Evolutionary conservation across 2,113 vertebrate species (phyloP).

Genomic region (Porphyrio hochstetteri): DNA sequence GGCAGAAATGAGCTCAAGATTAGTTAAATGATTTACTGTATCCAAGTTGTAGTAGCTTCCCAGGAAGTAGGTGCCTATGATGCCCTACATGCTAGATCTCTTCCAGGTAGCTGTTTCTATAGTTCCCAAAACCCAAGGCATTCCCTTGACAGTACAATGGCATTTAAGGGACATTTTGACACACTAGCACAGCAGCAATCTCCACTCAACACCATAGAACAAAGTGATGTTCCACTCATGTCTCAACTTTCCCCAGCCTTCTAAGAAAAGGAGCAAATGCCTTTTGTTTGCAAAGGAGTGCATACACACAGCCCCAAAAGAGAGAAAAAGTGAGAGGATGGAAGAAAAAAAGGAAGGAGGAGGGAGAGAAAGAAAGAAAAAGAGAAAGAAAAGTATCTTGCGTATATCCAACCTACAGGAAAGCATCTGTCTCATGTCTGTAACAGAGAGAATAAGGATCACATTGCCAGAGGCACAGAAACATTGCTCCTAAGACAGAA

Average conservation of each 20-base stretch:
- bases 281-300: not conserved
- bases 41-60: not conserved
- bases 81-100: not conserved
- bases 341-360: not conserved
- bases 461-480: slow-evolving; percentile 4
- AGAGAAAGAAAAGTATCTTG: not conserved
- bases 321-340: not conserved
- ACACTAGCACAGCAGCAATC: not conserved
- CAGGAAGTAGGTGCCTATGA: rapidly evolving
- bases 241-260: not conserved
- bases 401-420: not conserved
- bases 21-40: not conserved
- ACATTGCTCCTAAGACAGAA: not conserved
- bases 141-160: not conserved
- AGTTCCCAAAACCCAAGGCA: not conserved
- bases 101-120: not conserved
- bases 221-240: not conserved
- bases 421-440: slow-evolving; percentile 9
- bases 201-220: not conserved
- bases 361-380: not conserved
- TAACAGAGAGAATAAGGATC: slow-evolving; percentile 1
- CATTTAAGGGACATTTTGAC: not conserved
- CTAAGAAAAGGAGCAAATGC: not conserved
- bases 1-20: not conserved
- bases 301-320: not conserved